phyloP scores from a whole-genome alignment of 2,113 vertebrate species.

The Trochalopteron elliotii region DNA sequence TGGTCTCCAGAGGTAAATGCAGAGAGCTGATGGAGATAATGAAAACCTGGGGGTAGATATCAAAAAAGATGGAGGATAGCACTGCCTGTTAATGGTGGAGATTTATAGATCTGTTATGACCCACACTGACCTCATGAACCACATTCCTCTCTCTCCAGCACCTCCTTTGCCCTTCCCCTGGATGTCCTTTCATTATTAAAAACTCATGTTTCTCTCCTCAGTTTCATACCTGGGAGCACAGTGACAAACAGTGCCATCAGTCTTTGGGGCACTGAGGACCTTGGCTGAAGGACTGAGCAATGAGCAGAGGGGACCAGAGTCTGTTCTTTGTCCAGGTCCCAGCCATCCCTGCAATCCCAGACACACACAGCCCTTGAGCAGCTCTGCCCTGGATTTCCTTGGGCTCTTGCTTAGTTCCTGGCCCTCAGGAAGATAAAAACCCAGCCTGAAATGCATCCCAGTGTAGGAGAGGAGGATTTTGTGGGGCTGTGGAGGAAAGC shows the following conservation, averaged over 20 bases:
- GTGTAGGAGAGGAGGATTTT: not conserved
- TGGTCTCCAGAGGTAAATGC: not conserved
- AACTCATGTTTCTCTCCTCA: not conserved
- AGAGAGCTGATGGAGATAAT: not conserved
- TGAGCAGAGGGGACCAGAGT: not conserved
- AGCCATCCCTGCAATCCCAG: not conserved
- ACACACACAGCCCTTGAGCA: not conserved
- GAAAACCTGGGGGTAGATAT: not conserved
- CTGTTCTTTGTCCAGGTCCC: not conserved
- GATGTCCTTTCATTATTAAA: not conserved
- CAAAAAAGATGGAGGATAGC: not conserved
- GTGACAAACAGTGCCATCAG: not conserved
- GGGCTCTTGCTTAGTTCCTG: not conserved
- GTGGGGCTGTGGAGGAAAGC: not conserved
- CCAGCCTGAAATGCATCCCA: not conserved
- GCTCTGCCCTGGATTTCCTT: not conserved
- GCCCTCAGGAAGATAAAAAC: not conserved
- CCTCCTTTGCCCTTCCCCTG: not conserved
- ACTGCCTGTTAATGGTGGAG: not conserved
- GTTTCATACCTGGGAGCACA: slow-evolving; percentile 24
- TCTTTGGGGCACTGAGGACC: not conserved
- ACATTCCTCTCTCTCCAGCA: not conserved
- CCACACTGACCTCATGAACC: not conserved
- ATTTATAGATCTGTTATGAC: slow-evolving; percentile 2
- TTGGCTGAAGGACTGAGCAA: not conserved